Base-by-base conservation (phyloP, 2,113 vertebrate genomes). In the Catharus minimus region DNA sequence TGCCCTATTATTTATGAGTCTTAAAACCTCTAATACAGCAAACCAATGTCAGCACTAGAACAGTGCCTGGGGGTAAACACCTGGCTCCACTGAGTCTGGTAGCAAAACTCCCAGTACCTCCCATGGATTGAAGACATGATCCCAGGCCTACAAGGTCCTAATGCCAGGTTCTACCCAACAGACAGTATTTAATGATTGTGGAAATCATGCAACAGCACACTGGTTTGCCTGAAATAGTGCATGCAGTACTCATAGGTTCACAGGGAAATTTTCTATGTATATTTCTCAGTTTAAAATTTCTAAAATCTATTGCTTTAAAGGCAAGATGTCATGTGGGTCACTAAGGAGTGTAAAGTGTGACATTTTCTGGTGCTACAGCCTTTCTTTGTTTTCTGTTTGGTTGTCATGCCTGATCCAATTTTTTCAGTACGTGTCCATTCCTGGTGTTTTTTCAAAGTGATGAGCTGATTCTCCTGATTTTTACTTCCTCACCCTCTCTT, bases 31-130 rank as follows among this genome's bases (percentile, higher is more conserved):
- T 46, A 74, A 71, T 22, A 65, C 32, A 76, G 80, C 49, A 65
- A 83, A 50, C 78, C 86, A 81, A 60, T 82, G 86, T 91, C 85
- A 95, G 82, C 90, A 71, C 44, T 39, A 74, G 60, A 78, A 69
- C 5, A 49, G 49, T 27, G 77, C 90, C 82, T 89, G 65, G 15
- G 77, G 92, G 43, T 72, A 65, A 94, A 94, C 90, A 95, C 88
- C 83, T 95, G 93, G 88, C 73, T 93, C 19, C 21, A 30, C 43
- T 56, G 47, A 55, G 21, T 47, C 53, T 64, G 55, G 55, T 20
- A 68, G 86, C 49, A 92, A 55, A 93, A 81, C 13, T 68, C 46
- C 28, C 57, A 61, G 47, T 28, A 83, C 88, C 41, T 82, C 41
- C 62, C 66, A 69, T 36, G 46, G 53, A 56, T 86, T 41, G 18